phyloP scores from a whole-genome alignment of 2,113 vertebrate genomes.

The Epinephelus fuscoguttatus region DNA sequence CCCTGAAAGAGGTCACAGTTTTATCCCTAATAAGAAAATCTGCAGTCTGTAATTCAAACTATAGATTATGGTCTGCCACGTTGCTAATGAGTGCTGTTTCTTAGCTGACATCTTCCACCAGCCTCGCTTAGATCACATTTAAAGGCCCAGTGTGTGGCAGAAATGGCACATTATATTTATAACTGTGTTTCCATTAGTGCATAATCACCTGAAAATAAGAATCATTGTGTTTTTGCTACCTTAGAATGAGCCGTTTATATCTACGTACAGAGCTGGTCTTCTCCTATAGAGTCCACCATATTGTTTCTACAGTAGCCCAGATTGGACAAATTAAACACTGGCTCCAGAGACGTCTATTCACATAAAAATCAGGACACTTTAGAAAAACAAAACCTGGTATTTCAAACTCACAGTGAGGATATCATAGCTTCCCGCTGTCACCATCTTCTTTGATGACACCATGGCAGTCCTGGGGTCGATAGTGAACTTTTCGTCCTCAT shows the following conservation, averaged over 20 bases:
- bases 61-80: background rate
- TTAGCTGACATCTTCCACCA: background rate
- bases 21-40: background rate
- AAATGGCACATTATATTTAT: no score
- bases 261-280: no score
- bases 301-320: no score
- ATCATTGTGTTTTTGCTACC: no score
- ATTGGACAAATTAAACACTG: no score
- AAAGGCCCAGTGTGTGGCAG: no score
- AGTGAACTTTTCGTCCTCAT: constrained; percentile 92
- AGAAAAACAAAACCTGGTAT: background rate
- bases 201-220: no score
- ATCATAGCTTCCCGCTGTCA: constrained; percentile 93
- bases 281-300: no score
- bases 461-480: constrained; percentile 94
- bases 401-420: constrained; percentile 90
- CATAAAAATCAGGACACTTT: background rate
- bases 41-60: constrained; percentile 13
- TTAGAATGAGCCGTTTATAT: no score
- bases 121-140: no score
- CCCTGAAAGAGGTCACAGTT: background rate
- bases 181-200: no score
- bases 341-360: no score
- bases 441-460: constrained; percentile 96
- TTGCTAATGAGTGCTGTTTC: constrained; percentile 12